Conservation (phyloP, 2,797 vertebrate genomes). For the Gephyroberyx darwinii region DNA sequence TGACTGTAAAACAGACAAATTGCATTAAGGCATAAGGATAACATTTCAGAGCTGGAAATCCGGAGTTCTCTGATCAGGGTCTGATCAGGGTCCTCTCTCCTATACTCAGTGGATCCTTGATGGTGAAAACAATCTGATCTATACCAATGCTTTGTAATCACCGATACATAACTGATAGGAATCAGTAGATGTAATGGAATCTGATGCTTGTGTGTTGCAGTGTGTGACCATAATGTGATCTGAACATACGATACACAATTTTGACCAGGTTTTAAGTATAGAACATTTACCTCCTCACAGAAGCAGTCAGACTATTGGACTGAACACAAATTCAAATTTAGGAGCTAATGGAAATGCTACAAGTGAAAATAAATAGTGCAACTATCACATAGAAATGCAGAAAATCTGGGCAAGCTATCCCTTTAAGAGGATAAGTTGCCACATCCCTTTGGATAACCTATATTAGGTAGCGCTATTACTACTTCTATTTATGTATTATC, state of each 20-base stretch:
- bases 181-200: neutral
- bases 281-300: neutral
- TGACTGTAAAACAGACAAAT: neutral
- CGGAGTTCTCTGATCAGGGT: neutral
- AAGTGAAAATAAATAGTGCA: neutral
- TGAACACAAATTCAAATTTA: conserved; percentile 3
- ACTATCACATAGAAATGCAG: conserved; percentile 5
- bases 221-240: too few species aligned
- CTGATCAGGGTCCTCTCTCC: too few species aligned
- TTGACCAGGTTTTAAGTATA: neutral
- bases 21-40: neutral
- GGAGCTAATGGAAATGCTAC: neutral
- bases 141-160: too few species aligned
- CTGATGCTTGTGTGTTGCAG: neutral
- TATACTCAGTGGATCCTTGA: too few species aligned
- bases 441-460: conserved; percentile 40
- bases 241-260: too few species aligned
- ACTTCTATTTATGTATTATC: neutral
- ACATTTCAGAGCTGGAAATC: neutral
- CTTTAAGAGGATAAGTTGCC: conserved; percentile 63
- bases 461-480: conserved; percentile 27
- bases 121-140: too few species aligned
- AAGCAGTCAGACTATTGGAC: neutral
- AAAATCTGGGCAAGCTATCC: conserved; percentile 48
- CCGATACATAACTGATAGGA: too few species aligned